A percentile compares a stretch with the other conserved stretches of the same genome.
These are phyloP conservation scores for Cairina moschata DNA, from an alignment of 2,113 vertebrate genomes.

Conservation along the genomic window DNA sequence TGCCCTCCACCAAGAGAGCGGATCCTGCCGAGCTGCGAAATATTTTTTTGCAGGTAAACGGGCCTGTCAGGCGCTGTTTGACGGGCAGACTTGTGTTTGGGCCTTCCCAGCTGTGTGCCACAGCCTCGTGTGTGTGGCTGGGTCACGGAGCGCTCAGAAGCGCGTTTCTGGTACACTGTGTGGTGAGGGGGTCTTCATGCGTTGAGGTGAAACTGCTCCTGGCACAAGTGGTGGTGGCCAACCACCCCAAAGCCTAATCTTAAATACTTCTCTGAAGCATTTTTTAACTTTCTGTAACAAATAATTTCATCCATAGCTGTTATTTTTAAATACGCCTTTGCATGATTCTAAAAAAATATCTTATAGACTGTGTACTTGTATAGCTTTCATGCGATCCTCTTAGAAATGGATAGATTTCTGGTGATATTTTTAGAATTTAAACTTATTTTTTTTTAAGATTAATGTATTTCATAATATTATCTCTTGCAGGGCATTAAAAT, in stretches of 20 bases:
- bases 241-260: background rate
- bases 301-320: background rate
- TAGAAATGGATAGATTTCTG: background rate
- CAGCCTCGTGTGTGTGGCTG: accelerated
- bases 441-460: background rate
- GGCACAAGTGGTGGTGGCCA: background rate
- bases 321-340: background rate
- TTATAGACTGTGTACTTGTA: background rate
- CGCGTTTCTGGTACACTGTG: background rate
- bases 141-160: background rate
- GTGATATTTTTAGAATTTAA: background rate
- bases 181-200: background rate
- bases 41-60: conserved; percentile 93
- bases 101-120: background rate
- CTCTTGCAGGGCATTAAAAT: background rate
- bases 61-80: background rate
- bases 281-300: background rate
- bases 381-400: background rate
- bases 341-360: background rate
- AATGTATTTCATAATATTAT: background rate
- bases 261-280: background rate
- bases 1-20: conserved; percentile 89
- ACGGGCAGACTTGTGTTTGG: background rate
- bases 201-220: background rate
- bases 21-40: conserved; percentile 88